Evolutionary conservation across 2,888 invertebrate species (phyloP).

Genomic region (Clivina fossor): DNA sequence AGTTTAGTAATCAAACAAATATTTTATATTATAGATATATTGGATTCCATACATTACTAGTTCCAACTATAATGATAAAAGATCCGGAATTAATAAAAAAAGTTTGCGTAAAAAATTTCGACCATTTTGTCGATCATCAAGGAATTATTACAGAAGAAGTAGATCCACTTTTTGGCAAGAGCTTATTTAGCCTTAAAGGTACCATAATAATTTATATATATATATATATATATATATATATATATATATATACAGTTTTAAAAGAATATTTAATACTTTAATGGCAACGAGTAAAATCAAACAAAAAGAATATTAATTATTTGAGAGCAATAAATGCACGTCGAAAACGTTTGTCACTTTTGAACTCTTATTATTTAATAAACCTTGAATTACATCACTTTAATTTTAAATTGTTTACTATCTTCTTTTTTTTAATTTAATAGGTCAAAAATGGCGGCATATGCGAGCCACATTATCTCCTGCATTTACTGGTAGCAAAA

Average conservation of each 20-base stretch:
- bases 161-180: conserved; percentile 34
- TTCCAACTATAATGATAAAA: conserved; percentile 43
- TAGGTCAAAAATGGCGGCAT: background rate
- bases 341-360: too few relatives aligned
- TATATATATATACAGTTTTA: background rate
- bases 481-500: background rate
- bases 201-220: too few relatives aligned
- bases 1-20: too few relatives aligned
- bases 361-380: too few relatives aligned
- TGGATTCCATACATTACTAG: conserved; percentile 38
- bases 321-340: too few relatives aligned
- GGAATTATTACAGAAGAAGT: conserved; percentile 30
- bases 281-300: background rate
- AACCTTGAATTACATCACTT: too few relatives aligned
- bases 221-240: too few relatives aligned
- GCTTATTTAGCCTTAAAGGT: conserved; percentile 34
- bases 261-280: background rate
- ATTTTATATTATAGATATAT: conserved; percentile 31
- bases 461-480: background rate
- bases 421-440: background rate
- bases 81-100: conserved; percentile 47
- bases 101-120: conserved; percentile 41
- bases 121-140: conserved; percentile 42
- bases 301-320: too few relatives aligned
- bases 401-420: too few relatives aligned